These are phyloP conservation scores for Clostera curtula DNA, from an alignment of 2,888 invertebrate genomes.

Conservation along the genomic window DNA sequence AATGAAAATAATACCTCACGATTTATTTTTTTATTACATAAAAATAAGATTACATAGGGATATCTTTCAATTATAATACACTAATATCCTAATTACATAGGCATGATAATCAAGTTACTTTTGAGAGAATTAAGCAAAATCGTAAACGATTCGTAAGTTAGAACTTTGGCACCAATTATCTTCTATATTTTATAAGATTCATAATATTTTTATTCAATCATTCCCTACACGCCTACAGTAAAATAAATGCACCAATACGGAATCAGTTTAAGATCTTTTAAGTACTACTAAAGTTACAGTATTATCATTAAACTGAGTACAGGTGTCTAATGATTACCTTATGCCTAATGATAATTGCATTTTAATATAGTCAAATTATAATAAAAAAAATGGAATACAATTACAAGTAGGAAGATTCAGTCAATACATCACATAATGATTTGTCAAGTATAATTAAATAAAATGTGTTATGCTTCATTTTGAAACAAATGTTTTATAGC, in stretches of 20 bases:
- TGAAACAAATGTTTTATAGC: no score
- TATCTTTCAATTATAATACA: slow-evolving; percentile 12
- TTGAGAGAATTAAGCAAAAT: no score
- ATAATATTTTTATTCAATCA: slow-evolving; percentile 19
- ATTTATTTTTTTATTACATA: slow-evolving; percentile 35
- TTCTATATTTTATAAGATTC: slow-evolving; percentile 25
- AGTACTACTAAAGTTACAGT: slow-evolving; percentile 29
- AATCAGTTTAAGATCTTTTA: slow-evolving; percentile 31
- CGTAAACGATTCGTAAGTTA: no score
- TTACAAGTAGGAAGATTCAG: no score
- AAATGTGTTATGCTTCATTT: no score
- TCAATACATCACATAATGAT: no score
- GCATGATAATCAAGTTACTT: no score
- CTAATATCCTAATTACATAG: neutral
- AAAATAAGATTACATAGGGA: slow-evolving; percentile 44
- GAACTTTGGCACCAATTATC: slow-evolving; percentile 61
- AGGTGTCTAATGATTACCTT: slow-evolving; percentile 19
- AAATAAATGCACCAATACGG: slow-evolving; percentile 47
- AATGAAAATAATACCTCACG: slow-evolving; percentile 13
- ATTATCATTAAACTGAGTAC: slow-evolving; percentile 19
- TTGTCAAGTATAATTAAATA: no score
- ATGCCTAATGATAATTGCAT: slow-evolving; percentile 20
- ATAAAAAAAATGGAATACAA: no score
- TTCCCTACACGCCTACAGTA: slow-evolving; percentile 13
- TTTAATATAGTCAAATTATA: slow-evolving; percentile 32